phyloP scores from a whole-genome alignment of 2,888 invertebrate genomes.

The Scaptomyza parva region DNA sequence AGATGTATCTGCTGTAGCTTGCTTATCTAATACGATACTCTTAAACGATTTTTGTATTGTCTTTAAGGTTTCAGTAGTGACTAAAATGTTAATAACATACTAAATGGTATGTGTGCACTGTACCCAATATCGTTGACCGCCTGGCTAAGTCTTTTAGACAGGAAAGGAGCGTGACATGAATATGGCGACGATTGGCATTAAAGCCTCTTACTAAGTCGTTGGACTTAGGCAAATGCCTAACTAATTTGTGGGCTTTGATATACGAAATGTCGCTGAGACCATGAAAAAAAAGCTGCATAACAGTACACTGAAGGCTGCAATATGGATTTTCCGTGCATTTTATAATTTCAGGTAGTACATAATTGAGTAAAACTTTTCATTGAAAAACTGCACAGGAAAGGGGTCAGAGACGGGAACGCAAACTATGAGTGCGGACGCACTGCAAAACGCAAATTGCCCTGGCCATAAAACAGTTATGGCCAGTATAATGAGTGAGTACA shows the following conservation, averaged over 20 bases:
- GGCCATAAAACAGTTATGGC: constrained; percentile 66
- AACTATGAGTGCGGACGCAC: constrained; percentile 19
- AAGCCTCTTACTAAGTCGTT: constrained; percentile 7
- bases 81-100: background rate
- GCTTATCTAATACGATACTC: background rate
- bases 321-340: constrained; percentile 52
- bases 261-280: background rate
- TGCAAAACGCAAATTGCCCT: constrained; percentile 39
- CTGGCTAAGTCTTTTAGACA: background rate
- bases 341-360: constrained; percentile 53
- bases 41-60: background rate
- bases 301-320: constrained; percentile 5
- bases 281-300: constrained; percentile 4
- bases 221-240: constrained; percentile 4
- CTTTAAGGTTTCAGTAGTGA: background rate
- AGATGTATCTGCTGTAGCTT: background rate
- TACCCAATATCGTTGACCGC: background rate
- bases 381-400: constrained; percentile 45
- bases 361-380: constrained; percentile 54
- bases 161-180: background rate
- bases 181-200: background rate
- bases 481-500: constrained; percentile 57
- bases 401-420: background rate
- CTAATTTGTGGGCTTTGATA: constrained; percentile 17
- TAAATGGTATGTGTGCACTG: too few species aligned